A percentile compares a stretch with the other conserved stretches of the same genome.
Conservation (phyloP, 2,888 invertebrate genomes). For the Ryuthela nishihirai region DNA sequence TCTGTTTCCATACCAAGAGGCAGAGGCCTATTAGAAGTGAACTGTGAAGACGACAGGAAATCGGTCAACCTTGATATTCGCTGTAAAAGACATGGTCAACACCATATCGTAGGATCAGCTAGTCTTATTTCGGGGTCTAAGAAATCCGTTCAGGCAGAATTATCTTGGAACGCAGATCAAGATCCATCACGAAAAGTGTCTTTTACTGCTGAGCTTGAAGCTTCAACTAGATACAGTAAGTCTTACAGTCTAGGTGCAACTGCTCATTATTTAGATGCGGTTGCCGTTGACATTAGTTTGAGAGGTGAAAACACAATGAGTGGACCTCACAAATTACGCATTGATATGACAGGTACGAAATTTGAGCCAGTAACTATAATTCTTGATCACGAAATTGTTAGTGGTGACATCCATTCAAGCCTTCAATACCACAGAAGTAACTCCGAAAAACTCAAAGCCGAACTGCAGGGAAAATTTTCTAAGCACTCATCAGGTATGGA, state of each 20-base stretch:
- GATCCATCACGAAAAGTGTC: constrained; percentile 10
- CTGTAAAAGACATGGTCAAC: background rate
- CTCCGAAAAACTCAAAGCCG: constrained; percentile 1
- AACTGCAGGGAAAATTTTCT: background rate
- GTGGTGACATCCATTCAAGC: background rate
- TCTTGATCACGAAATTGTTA: background rate
- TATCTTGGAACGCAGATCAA: constrained; percentile 8
- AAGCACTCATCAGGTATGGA: background rate
- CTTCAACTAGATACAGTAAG: background rate
- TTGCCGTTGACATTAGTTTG: constrained; percentile 2
- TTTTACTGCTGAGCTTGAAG: constrained; percentile 3
- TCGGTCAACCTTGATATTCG: constrained; percentile 13
- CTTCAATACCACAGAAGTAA: constrained; percentile 1
- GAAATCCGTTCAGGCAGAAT: constrained; percentile 3
- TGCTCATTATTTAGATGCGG: constrained; percentile 6
- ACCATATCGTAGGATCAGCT: constrained; percentile 10
- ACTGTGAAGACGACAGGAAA: constrained; percentile 7
- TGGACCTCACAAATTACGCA: constrained; percentile 4
- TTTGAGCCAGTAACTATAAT: constrained; percentile 2
- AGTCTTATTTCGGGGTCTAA: background rate
- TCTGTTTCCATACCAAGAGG: constrained; percentile 5
- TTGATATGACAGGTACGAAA: constrained; percentile 7
- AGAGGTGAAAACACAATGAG: constrained; percentile 3
- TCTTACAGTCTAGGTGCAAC: background rate
- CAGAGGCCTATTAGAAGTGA: constrained; percentile 10